These are phyloP conservation scores for Adoxophyes honmai DNA, from an alignment of 1,140 invertebrate species.

Conservation along the genomic window DNA sequence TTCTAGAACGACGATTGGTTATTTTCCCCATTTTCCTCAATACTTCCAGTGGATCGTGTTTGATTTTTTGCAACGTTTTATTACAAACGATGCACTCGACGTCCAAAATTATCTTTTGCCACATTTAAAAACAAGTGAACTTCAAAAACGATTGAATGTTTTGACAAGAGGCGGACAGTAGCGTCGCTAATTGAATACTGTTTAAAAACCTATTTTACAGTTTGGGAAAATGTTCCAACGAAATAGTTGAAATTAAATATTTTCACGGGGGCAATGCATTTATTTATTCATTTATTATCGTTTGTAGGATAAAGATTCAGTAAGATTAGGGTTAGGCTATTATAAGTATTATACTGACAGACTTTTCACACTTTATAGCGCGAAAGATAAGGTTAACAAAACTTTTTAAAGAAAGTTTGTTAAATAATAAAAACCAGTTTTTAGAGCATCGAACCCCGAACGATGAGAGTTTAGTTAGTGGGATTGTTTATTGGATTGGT, in stretches of 20 bases:
- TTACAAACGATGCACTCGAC: constrained; percentile 72
- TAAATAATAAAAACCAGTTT: too few species aligned
- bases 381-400: too few species aligned
- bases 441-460: too few species aligned
- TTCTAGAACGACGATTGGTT: constrained; percentile 48
- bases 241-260: constrained; percentile 36
- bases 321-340: too few species aligned
- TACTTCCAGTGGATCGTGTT: constrained; percentile 47
- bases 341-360: too few species aligned
- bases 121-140: constrained; percentile 70
- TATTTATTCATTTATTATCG: too few species aligned
- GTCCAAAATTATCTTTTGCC: constrained; percentile 67
- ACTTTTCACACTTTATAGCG: too few species aligned
- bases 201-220: constrained; percentile 46
- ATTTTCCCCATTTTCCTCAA: constrained; percentile 54
- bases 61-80: constrained; percentile 73
- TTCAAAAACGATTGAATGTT: constrained; percentile 35
- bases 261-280: constrained; percentile 40
- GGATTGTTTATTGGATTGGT: too few species aligned
- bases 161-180: constrained; percentile 43
- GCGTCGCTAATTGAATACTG: constrained; percentile 39
- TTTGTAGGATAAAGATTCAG: too few species aligned
- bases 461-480: too few species aligned
- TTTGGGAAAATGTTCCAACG: constrained; percentile 24
- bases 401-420: too few species aligned